A percentile compares a stretch with the other conserved stretches of the same genome.
These are phyloP conservation scores for Diachrysia chrysitis DNA, from an alignment of 2,888 invertebrate species.

Conservation along the genomic window DNA sequence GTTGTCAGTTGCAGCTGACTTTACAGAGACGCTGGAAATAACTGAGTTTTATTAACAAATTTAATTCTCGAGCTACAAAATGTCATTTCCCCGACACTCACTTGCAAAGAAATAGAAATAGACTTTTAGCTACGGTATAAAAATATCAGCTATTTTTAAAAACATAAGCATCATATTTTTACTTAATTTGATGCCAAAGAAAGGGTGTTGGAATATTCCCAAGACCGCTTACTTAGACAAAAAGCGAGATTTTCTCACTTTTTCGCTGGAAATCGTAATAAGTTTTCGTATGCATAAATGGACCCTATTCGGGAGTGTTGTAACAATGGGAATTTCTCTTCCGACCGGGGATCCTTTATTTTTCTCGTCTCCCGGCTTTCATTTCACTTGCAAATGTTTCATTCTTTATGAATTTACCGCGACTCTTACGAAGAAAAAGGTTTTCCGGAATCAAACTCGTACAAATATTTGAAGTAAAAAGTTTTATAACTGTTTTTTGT, in stretches of 20 bases:
- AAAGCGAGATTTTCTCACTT: conserved; percentile 69
- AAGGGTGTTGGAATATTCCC: conserved; percentile 54
- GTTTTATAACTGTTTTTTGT: conserved; percentile 59
- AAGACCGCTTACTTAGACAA: conserved; percentile 60
- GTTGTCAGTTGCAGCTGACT: not conserved
- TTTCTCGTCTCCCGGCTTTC: conserved; percentile 78
- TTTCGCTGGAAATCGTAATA: conserved; percentile 74
- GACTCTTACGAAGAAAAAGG: conserved; percentile 71
- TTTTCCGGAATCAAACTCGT: conserved; percentile 76
- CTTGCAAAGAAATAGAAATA: not conserved
- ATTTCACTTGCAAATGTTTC: conserved; percentile 86
- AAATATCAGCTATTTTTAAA: conserved; percentile 27
- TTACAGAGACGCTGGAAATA: not conserved
- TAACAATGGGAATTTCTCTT: conserved; percentile 81
- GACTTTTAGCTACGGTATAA: not conserved
- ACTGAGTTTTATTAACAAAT: not conserved
- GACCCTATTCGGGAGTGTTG: conserved; percentile 78
- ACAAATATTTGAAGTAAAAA: conserved; percentile 79
- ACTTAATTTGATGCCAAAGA: conserved; percentile 50
- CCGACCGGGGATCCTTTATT: conserved; percentile 76
- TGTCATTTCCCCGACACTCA: not conserved
- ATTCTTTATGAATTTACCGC: conserved; percentile 83
- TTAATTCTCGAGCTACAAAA: not conserved
- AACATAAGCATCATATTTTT: conserved; percentile 46
- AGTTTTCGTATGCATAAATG: conserved; percentile 86